Evolutionary conservation across 2,113 vertebrate species (phyloP), one percentile per base, ranked within the genome.

Genomic region (Istiophorus platypterus): DNA sequence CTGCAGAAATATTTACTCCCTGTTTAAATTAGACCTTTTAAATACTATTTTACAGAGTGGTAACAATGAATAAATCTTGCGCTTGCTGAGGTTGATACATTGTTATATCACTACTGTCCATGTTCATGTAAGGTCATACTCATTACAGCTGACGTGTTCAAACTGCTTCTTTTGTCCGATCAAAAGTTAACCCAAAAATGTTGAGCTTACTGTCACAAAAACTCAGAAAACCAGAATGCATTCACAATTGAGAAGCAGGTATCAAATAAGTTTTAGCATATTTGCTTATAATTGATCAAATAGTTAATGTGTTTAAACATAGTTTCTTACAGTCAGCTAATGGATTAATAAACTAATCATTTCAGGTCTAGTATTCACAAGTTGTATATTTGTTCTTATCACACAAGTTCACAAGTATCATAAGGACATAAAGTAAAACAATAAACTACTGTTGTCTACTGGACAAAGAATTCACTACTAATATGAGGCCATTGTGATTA

Each of bases 381-480:
- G 51, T 45, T 15, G 7, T 34, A 45, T 22, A 41, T 56, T 24
- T 57, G 31, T 64, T 62, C 31, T 49, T 31, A 34, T 56, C 54
- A 27, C n/a, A 37, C 26, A 39, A 42, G 24, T 45, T 66, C 51
- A 66, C 51, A 56, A 61, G 39, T 80, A 63, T 66, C 62, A 62
- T 75, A 26, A 20, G 66, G 61, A 39, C 56, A 71, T 39, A 56
- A 10, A 56, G n/a, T 56, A 2, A 34, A 75, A 84, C 87, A 89
- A 72, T 72, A 52, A 61, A 20, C 37, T 18, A 73, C 22, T 82
- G 72, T 79, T 82, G 67, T 78, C 77, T 59, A 52, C 39, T 57
- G 63, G 42, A 72, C 75, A 57, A 34, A 81, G 37, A 74, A 74
- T 65, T 73, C 34, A 59, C 56, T 65, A 64, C 76, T 34, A 20